phyloP scores from a whole-genome alignment of 2,888 invertebrate genomes.

The Aphelenchoides bicaudatus region DNA sequence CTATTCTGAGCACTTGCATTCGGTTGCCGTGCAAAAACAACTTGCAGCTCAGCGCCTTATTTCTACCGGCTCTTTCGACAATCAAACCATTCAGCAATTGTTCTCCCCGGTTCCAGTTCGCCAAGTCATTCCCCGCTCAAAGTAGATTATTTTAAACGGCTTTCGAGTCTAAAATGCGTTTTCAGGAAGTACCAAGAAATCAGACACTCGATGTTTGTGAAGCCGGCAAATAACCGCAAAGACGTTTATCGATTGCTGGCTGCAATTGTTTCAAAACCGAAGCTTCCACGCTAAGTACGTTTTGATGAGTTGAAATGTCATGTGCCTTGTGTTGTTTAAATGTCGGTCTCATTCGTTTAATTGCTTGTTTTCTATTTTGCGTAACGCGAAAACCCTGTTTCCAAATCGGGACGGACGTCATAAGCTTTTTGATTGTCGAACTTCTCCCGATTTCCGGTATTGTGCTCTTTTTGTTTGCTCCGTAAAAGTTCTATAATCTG shows the following conservation, averaged over 20 bases:
- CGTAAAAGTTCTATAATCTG: too few species aligned
- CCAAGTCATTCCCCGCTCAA: constrained; percentile 12
- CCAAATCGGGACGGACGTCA: too few species aligned
- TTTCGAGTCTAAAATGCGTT: background rate
- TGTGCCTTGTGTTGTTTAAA: too few species aligned
- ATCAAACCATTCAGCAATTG: background rate
- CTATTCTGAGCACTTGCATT: constrained; percentile 2
- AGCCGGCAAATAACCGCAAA: background rate
- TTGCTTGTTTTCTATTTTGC: too few species aligned
- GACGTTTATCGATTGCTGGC: constrained; percentile 14
- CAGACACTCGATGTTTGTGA: background rate
- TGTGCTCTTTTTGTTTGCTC: too few species aligned
- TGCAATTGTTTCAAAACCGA: background rate
- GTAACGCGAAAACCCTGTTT: too few species aligned
- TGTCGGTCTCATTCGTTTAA: too few species aligned
- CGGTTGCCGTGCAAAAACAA: background rate
- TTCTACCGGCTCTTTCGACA: too few species aligned
- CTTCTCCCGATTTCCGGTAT: too few species aligned
- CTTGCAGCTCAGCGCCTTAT: constrained; percentile 3
- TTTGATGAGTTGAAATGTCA: too few species aligned
- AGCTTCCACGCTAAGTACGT: too few species aligned
- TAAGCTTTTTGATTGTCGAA: too few species aligned
- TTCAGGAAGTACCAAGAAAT: constrained; percentile 12
- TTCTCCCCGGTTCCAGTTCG: background rate
- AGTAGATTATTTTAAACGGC: constrained; percentile 8